Base-by-base conservation (phyloP, 2,113 vertebrate species). In the Dinomys branickii region DNA sequence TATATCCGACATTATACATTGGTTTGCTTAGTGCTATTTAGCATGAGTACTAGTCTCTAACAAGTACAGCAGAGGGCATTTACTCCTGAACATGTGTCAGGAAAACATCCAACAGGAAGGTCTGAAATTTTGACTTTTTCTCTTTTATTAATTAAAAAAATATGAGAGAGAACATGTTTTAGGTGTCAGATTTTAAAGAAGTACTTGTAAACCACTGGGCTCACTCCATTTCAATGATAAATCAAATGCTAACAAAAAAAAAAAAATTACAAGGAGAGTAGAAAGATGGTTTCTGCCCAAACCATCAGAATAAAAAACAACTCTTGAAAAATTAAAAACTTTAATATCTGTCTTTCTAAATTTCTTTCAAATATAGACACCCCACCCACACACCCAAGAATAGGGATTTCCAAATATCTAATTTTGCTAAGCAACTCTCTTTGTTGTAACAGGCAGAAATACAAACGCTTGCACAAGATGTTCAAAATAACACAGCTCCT, bases 251-350 rank as follows among this genome's bases (percentile, higher is more conserved):
- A 67, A 95, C 61, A 94, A 50, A 50, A 41, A 44, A 93, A 67
- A 95, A 67, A 94, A 91, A 87, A 84, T 63, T n/a, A 73, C 17
- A 87, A 82, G 26, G 59, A 52, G n/a, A 59, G 6, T 11, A 10
- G 65, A 78, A 95, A 92, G n/a, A 90, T 0, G 38, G 35, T 82
- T 90, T 87, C 16, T 47, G 58, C 78, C 52, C 52, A 56, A 83
- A 59, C 78, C 19, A 65, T 38, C 13, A 93, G 24, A 94, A 11
- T 77, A 95, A 88, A 54, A 88, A 91, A 67, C 90, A 50, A 89
- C 9, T 82, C 22, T 86, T 80, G 5, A 93, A 94, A 95, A 92
- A 93, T 78, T 85, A 92, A 94, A 92, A 94, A 92, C 22, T 56
- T 94, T 85, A 91, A 85, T 19, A 93, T 50, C 22, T 75, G 19